Base-by-base conservation (phyloP, 2,113 vertebrate species). In the Gymnorhina tibicen region DNA sequence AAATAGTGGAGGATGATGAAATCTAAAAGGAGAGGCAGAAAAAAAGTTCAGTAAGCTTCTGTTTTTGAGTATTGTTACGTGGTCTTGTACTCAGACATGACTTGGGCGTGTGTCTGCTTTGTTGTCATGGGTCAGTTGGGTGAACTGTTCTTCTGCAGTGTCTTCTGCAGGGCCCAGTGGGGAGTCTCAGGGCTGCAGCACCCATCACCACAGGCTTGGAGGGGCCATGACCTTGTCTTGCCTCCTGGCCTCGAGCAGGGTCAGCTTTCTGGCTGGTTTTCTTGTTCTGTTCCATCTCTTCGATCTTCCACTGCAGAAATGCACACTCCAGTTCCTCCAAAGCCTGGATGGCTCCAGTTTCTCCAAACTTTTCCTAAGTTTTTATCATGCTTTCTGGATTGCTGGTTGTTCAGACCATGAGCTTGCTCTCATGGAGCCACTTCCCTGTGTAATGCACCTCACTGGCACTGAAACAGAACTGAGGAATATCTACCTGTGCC, bases 401-500 rank as follows among this genome's bases (percentile, higher is more conserved):
- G 28, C 68, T 66, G 41, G 59, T 91, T 26, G 20, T 63, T 81
- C 69, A 85, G 81, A 67, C 77, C 18, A 4, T 58, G 69, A 78
- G 28, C 52, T 74, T 53, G 32, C n/a, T 83, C 16, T 72, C 33
- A 2, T 32, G 39, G 63, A 91, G 37, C 30, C 27, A 6, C 13
- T 17, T 69, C n/a, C 22, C 59, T 23, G n/a, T 52, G 73, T 50
- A 87, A 69, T 49, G 19, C 0, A 0, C 58, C 53, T 50, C 7
- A 2, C 9, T 12, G n/a, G 53, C 3, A 0, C 30, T 64, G 59
- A 56, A 13, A 19, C 33, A 42, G 73, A 80, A 59, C 67, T 44
- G 60, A 93, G 80, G n/a, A 42, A 20, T 47, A n/a, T 33, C 44
- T 64, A 49, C 14, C 49, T 13, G 0, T 83, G 60, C 41, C 27